Percentiles rank a stretch among this genome's conserved stretches.
These are phyloP conservation scores for Avahi laniger DNA, from an alignment of 2,797 vertebrate species.

Conservation along the genomic window DNA sequence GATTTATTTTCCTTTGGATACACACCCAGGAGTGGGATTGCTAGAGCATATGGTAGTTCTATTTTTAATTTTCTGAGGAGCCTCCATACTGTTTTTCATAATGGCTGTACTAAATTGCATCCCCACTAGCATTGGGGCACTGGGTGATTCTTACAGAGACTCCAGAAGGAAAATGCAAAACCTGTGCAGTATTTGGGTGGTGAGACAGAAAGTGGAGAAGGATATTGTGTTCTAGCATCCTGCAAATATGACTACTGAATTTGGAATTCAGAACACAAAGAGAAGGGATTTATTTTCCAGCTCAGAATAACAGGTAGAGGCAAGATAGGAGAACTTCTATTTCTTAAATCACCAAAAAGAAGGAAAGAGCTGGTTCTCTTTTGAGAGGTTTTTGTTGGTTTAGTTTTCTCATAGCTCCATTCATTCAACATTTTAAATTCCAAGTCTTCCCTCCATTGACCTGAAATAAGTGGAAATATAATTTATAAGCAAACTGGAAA, in stretches of 20 bases:
- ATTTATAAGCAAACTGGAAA: neutral
- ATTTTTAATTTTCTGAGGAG: neutral
- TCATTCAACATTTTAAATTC: neutral
- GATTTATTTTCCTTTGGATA: neutral
- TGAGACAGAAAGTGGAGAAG: neutral
- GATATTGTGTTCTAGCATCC: neutral
- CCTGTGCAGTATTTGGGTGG: accelerated
- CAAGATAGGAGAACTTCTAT: neutral
- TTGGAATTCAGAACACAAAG: neutral
- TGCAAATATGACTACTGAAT: neutral
- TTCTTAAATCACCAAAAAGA: neutral
- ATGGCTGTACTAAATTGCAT: neutral
- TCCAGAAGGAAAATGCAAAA: neutral
- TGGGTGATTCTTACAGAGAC: neutral
- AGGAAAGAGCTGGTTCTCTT: neutral
- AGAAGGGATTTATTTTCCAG: neutral
- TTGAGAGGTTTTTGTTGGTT: neutral
- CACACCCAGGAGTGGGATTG: neutral
- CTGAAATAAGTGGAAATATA: neutral
- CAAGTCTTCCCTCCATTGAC: neutral
- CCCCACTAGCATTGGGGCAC: neutral
- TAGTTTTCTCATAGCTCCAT: neutral
- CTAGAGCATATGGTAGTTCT: neutral
- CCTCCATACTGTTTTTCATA: neutral
- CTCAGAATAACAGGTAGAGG: neutral